Conservation (phyloP, 2,888 invertebrate species). For the Macrophya annulata region DNA sequence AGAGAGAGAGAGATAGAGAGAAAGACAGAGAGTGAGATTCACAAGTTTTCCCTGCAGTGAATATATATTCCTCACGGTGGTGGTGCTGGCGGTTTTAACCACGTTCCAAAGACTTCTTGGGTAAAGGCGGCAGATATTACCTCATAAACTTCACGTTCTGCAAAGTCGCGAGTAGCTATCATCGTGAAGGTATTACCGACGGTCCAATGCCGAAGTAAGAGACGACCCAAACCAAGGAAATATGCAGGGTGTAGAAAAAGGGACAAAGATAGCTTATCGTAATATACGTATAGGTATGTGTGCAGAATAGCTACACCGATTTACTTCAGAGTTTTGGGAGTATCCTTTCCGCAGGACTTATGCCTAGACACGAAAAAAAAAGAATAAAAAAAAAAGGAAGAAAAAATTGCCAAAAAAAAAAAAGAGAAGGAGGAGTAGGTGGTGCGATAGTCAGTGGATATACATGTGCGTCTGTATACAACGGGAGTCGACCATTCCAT, state of each 20-base stretch:
- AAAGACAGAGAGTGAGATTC: too few species aligned
- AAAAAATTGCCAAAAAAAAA: not conserved
- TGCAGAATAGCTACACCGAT: not conserved
- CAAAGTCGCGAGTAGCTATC: constrained; percentile 29
- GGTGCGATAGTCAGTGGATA: not conserved
- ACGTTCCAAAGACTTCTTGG: constrained; percentile 45
- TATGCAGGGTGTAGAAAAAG: not conserved
- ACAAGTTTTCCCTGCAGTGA: not conserved
- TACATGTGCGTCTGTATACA: not conserved
- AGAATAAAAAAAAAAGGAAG: not conserved
- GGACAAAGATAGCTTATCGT: not conserved
- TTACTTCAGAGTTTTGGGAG: not conserved
- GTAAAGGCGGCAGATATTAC: constrained; percentile 52
- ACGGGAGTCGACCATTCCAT: constrained; percentile 41
- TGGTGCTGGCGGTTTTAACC: constrained; percentile 37
- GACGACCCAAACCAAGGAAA: not conserved
- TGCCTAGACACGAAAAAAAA: constrained; percentile 7
- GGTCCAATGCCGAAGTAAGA: not conserved
- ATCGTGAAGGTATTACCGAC: not conserved
- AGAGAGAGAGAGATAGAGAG: too few species aligned
- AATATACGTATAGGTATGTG: not conserved
- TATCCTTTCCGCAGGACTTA: constrained; percentile 29
- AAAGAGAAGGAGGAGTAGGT: not conserved
- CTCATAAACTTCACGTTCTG: constrained; percentile 46
- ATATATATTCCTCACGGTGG: not conserved